These are phyloP conservation scores for Campaea margaritaria DNA, from an alignment of 2,888 invertebrate species.

Conservation along the genomic window DNA sequence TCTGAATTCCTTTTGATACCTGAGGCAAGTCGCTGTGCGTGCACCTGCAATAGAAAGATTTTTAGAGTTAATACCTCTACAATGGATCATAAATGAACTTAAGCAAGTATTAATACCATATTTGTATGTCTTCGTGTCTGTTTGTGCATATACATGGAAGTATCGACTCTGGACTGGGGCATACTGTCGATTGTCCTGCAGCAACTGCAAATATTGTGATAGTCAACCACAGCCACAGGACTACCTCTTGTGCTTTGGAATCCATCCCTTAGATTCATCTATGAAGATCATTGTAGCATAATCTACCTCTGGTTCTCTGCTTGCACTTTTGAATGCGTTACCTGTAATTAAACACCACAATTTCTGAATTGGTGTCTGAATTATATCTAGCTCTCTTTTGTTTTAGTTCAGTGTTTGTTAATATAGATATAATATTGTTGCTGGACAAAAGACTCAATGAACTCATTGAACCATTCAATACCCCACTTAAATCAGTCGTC, in stretches of 20 bases:
- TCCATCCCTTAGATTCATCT: conserved; percentile 72
- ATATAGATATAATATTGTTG: no score
- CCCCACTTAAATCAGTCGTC: neutral
- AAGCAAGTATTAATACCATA: conserved; percentile 86
- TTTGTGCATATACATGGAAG: conserved; percentile 93
- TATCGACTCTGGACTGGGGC: conserved; percentile 91
- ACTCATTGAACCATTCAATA: conserved; percentile 4
- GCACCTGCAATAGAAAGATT: conserved; percentile 87
- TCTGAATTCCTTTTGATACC: conserved; percentile 90
- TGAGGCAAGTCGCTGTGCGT: conserved; percentile 95
- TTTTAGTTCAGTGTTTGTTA: no score
- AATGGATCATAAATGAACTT: no score
- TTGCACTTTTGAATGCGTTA: conserved; percentile 4
- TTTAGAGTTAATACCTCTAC: neutral
- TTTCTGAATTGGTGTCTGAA: no score
- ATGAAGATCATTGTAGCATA: conserved; percentile 77
- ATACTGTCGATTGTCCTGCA: conserved; percentile 70
- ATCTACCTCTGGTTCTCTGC: conserved; percentile 8
- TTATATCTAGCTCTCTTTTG: no score
- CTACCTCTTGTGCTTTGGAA: conserved; percentile 62
- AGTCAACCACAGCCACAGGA: conserved; percentile 71
- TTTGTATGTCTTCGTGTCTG: conserved; percentile 91
- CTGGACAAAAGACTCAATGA: neutral
- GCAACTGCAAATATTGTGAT: conserved; percentile 52
- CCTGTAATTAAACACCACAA: conserved; percentile 20